phyloP scores from a whole-genome alignment of 1,140 invertebrate genomes.

The Drosophila hydei region DNA sequence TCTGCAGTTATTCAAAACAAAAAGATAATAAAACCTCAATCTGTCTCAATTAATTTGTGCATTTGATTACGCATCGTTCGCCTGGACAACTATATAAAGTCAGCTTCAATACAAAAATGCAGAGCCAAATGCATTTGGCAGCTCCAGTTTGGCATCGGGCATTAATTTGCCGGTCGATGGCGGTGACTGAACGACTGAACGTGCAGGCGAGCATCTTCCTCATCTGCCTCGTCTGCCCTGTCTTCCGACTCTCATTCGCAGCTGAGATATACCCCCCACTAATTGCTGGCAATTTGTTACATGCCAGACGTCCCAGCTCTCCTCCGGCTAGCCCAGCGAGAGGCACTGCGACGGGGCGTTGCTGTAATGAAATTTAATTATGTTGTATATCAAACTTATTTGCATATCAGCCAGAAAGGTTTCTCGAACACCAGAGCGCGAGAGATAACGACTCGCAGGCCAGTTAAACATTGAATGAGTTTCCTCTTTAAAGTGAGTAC shows the following conservation, averaged over 20 bases:
- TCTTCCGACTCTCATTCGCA: constrained; percentile 1
- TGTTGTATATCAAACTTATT: constrained; percentile 76
- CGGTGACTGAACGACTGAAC: constrained; percentile 12
- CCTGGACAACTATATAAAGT: constrained; percentile 42
- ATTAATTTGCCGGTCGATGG: constrained; percentile 38
- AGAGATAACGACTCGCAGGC: constrained; percentile 29
- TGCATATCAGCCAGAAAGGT: constrained; percentile 69
- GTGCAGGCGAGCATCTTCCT: not conserved
- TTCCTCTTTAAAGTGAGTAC: constrained; percentile 7
- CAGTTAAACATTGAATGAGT: constrained; percentile 26
- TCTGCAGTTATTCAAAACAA: too few species aligned
- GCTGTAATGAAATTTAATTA: constrained; percentile 78
- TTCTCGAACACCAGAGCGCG: constrained; percentile 10
- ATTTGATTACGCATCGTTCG: constrained; percentile 35
- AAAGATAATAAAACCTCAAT: constrained; percentile 1
- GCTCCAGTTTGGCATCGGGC: constrained; percentile 47
- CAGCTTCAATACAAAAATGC: constrained; percentile 35
- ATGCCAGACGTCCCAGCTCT: constrained; percentile 40
- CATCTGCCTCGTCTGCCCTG: constrained; percentile 23
- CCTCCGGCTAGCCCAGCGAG: not conserved
- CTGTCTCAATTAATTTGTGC: constrained; percentile 48
- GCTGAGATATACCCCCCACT: constrained; percentile 43
- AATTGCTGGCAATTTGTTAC: constrained; percentile 76
- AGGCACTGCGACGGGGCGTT: constrained; percentile 49
- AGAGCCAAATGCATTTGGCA: constrained; percentile 34